Evolutionary conservation across 1,140 invertebrate species (phyloP), one percentile per base, ranked within the genome.

Genomic region (Triops longicaudatus): DNA sequence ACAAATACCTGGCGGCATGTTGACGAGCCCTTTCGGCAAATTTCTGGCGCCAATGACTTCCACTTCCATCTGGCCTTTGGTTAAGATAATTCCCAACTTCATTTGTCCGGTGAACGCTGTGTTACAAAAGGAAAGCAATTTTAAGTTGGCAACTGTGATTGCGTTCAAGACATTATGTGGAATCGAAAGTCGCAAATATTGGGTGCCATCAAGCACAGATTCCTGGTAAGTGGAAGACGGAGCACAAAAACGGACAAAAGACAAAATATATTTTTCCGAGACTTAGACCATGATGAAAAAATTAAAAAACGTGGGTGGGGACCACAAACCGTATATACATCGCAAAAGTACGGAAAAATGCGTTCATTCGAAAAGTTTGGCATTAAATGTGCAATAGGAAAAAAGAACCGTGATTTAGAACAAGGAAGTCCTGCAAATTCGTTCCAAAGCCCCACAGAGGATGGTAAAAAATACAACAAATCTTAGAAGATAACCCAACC

Each of bases 51-150:
- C 86, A 75, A 90, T 88, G 75, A 97, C 92, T 84, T 96, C 94
- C 14, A 97, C 91, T 84, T 96, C 94, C 17, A 97, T 88, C 82
- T 93, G 93, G 79, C 94, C 94, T 85, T 96, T 96, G 81, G 93
- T 93, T 85, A 96, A 91, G 80, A 93, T 88, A 78, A 97, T 90
- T 28, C 92, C 93, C 82, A 97, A 85, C 82, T 94, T 93, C 71
- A 97, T 88, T 83, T 96, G 92, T 10, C 94, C 91, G 79, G 89
- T 88, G 74, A 88, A 87, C 44, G 88, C 87, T 78, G 88, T 37
- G 1, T 17, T 44, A 44, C 22, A 76, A 50, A 76, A 44, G 22
- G 50, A 43, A 5, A 27, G 11, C 26, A 75, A 44, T 73, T 75
- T 76, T 44, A 75, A 72, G 0, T 37, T 73, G 14, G 14, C 17